These are phyloP conservation scores for Drosophila rellima DNA, from an alignment of 2,888 invertebrate species.

Conservation along the genomic window DNA sequence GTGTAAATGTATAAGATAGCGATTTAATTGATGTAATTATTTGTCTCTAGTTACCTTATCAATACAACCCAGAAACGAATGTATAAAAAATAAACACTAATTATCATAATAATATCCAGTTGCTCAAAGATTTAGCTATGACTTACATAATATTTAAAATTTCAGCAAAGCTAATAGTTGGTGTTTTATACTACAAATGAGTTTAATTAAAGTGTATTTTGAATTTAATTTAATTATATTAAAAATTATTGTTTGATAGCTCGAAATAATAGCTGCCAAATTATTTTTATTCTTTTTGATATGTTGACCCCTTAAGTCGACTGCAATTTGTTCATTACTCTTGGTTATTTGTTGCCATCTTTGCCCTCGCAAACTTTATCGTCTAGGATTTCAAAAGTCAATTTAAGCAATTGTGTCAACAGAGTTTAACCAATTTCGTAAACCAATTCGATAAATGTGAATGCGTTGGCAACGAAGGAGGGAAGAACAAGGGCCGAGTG, in stretches of 20 bases:
- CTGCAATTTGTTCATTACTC: neutral
- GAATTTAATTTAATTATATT: too few relatives aligned
- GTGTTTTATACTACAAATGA: too few relatives aligned
- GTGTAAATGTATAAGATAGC: constrained; percentile 1
- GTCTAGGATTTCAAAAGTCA: constrained; percentile 70
- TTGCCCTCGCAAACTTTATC: constrained; percentile 46
- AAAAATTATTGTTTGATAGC: too few relatives aligned
- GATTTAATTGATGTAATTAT: constrained; percentile 21
- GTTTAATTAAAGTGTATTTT: too few relatives aligned
- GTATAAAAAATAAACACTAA: constrained; percentile 3
- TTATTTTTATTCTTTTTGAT: neutral
- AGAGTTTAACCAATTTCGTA: constrained; percentile 77
- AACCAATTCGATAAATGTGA: constrained; percentile 70
- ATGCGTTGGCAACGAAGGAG: constrained; percentile 22
- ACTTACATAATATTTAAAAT: too few relatives aligned
- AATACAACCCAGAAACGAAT: neutral
- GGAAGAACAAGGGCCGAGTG: neutral
- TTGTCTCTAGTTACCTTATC: neutral
- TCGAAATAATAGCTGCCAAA: neutral
- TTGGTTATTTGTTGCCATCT: constrained; percentile 32
- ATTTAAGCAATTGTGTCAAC: constrained; percentile 77
- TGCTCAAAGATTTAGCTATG: too few relatives aligned
- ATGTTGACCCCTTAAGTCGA: neutral
- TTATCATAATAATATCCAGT: neutral
- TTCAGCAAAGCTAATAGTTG: too few relatives aligned